phyloP scores from a whole-genome alignment of 37 sponge, comb jelly and placozoan species.

The Spongia lamella region DNA sequence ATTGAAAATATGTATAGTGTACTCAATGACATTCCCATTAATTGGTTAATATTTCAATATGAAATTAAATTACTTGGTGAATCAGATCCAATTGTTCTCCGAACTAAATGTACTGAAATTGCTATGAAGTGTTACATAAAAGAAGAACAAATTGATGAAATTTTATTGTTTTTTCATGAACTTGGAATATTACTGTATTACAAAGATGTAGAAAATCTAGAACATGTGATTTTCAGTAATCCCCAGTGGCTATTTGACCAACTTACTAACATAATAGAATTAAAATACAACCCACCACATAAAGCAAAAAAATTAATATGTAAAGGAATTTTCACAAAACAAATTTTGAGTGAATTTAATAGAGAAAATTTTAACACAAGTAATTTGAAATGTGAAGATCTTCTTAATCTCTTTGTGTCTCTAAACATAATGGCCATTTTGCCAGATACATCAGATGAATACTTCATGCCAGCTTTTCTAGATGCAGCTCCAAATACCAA shows the following conservation, averaged over 20 bases:
- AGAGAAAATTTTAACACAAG: too few species aligned
- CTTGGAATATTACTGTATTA: slow-evolving; percentile 54
- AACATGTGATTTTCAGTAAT: slow-evolving; percentile 15
- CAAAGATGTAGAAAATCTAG: slow-evolving; percentile 13
- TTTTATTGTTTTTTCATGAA: slow-evolving; percentile 59
- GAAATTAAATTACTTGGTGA: not conserved
- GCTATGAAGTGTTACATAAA: slow-evolving; percentile 20
- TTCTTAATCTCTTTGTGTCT: too few species aligned
- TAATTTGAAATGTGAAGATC: too few species aligned
- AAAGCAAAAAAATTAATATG: too few species aligned
- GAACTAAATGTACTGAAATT: slow-evolving; percentile 38
- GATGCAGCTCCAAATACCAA: too few species aligned
- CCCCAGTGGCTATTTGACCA: slow-evolving; percentile 51
- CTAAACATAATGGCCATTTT: too few species aligned
- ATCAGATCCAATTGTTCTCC: slow-evolving; percentile 17
- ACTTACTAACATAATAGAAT: slow-evolving; percentile 28
- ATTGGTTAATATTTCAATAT: too few species aligned
- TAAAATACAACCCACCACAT: not conserved
- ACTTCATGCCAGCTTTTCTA: too few species aligned
- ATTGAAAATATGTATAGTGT: slow-evolving; percentile 15
- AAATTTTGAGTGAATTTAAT: too few species aligned
- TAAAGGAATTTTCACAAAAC: too few species aligned
- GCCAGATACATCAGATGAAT: too few species aligned
- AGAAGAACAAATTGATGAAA: slow-evolving; percentile 29
- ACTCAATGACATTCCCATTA: slow-evolving; percentile 31